Conservation (phyloP, 2,888 invertebrate species). For the Mesodorylaimus sp. region DNA sequence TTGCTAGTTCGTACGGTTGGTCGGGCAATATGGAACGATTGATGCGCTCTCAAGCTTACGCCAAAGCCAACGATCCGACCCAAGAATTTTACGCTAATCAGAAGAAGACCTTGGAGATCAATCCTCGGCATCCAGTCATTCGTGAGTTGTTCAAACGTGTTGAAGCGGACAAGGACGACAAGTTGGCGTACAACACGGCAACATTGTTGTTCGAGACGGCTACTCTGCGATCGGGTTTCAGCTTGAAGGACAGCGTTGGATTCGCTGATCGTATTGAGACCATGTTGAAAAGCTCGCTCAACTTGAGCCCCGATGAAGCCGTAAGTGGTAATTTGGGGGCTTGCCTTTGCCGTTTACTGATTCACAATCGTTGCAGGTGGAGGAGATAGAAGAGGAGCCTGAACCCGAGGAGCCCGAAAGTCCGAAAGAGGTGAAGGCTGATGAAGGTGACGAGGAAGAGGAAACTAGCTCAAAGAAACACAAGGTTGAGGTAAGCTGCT, state of each 20-base stretch:
- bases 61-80: constrained; percentile 78
- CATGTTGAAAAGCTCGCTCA: constrained; percentile 48
- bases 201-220: constrained; percentile 76
- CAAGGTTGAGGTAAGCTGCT: no score
- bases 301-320: constrained; percentile 28
- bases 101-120: constrained; percentile 90
- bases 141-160: constrained; percentile 69
- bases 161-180: constrained; percentile 53
- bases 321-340: no score
- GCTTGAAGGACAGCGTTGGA: constrained; percentile 61
- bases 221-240: constrained; percentile 77
- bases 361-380: no score
- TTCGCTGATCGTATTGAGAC: constrained; percentile 77
- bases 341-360: no score
- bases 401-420: no score
- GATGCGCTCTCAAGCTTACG: constrained; percentile 83
- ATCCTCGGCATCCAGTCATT: constrained; percentile 87
- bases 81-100: constrained; percentile 57
- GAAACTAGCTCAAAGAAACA: no score
- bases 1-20: constrained; percentile 92
- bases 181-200: constrained; percentile 61
- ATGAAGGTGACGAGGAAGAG: no score
- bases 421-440: no score
- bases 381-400: no score
- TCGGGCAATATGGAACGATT: constrained; percentile 98